A percentile compares a stretch with the other conserved stretches of the same genome.
Evolutionary conservation across 2,113 vertebrate genomes (phyloP).

Genomic region (Cisticola juncidis): DNA sequence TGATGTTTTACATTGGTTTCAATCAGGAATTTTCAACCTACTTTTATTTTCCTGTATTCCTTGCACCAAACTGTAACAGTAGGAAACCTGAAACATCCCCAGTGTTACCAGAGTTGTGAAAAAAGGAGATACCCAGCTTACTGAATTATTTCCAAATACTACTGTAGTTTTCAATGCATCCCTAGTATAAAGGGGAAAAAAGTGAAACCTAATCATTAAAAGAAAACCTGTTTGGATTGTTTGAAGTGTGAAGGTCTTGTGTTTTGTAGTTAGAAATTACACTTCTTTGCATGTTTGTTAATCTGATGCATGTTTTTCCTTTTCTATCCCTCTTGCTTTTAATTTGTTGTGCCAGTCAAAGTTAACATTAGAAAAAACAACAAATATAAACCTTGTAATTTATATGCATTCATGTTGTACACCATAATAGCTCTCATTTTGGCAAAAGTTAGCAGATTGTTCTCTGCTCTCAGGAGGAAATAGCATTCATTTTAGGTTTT

Average conservation of each 20-base stretch:
- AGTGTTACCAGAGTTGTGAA: background rate
- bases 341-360: conserved; percentile 42
- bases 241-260: conserved; percentile 42
- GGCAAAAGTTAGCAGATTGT: conserved; percentile 28
- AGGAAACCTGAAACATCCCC: conserved; percentile 26
- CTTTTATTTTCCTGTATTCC: background rate
- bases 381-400: conserved; percentile 28
- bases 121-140: conserved; percentile 1
- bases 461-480: conserved; percentile 42
- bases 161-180: background rate
- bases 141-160: conserved; percentile 39
- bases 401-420: background rate
- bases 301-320: background rate
- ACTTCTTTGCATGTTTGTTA: background rate
- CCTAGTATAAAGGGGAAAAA: background rate
- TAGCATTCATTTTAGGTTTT: conserved; percentile 20
- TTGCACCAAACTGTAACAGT: conserved; percentile 1
- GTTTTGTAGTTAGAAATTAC: conserved; percentile 14
- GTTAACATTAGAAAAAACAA: conserved; percentile 34
- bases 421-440: conserved; percentile 27
- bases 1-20: background rate
- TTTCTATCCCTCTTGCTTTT: conserved; percentile 4
- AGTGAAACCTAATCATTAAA: conserved; percentile 51
- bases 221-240: conserved; percentile 41
- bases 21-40: background rate